These are phyloP conservation scores for Pedicia rivosa DNA, from an alignment of 2,888 invertebrate species.

Conservation along the genomic window DNA sequence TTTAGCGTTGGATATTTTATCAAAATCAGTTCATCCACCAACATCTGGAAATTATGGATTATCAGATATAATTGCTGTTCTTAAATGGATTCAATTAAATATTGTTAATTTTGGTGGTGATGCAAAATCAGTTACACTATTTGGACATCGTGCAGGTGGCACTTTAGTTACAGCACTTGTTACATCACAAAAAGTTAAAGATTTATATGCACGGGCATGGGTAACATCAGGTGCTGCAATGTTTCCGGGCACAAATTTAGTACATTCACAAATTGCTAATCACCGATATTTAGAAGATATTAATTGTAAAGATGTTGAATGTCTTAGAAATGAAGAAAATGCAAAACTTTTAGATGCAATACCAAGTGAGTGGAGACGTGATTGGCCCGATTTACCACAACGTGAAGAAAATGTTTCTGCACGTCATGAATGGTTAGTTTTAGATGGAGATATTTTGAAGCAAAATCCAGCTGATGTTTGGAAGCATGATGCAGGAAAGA, in stretches of 20 bases:
- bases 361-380: constrained; percentile 54
- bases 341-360: constrained; percentile 48
- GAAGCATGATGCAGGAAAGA: constrained; percentile 34
- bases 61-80: constrained; percentile 58
- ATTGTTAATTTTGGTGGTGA: constrained; percentile 76
- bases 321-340: constrained; percentile 37
- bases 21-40: constrained; percentile 50
- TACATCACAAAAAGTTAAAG: constrained; percentile 39
- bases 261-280: constrained; percentile 43
- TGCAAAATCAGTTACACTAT: constrained; percentile 55
- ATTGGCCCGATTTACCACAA: constrained; percentile 37
- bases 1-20: constrained; percentile 53
- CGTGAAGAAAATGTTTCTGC: constrained; percentile 36
- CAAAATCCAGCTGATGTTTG: constrained; percentile 49
- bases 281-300: constrained; percentile 40
- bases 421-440: constrained; percentile 57
- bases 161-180: constrained; percentile 62
- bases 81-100: constrained; percentile 68
- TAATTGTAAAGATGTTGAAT: constrained; percentile 40
- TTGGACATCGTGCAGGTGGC: constrained; percentile 76
- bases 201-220: constrained; percentile 63
- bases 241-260: constrained; percentile 47
- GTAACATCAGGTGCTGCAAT: constrained; percentile 60
- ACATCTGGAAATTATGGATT: constrained; percentile 77
- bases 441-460: constrained; percentile 53